phyloP scores from a whole-genome alignment of 2,797 vertebrate species.

The Tragelaphus eurycerus region DNA sequence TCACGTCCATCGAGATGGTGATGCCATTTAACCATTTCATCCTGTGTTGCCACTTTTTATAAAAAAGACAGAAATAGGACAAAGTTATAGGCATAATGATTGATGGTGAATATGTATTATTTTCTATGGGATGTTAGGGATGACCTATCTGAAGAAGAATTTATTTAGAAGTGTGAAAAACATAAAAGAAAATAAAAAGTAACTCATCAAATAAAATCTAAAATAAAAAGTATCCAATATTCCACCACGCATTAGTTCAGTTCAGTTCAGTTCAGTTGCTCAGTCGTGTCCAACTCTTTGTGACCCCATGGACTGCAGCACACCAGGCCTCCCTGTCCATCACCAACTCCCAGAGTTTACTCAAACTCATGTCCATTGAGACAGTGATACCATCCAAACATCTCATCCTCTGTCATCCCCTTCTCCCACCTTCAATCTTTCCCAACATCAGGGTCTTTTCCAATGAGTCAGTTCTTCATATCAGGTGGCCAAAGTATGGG shows the following conservation, averaged over 20 bases:
- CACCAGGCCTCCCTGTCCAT: neutral
- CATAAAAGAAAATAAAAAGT: neutral
- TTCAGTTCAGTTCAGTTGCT: neutral
- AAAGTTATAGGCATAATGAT: neutral
- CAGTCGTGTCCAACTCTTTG: neutral
- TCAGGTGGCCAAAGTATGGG: neutral
- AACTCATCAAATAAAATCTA: neutral
- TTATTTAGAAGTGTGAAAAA: neutral
- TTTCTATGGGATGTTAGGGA: neutral
- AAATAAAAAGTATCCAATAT: neutral
- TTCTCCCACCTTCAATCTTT: accelerated
- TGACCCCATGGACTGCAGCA: neutral
- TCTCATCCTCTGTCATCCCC: neutral
- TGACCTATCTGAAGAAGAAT: neutral
- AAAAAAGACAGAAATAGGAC: neutral
- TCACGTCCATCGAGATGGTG: neutral
- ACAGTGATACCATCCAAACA: neutral
- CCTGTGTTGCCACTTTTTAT: neutral
- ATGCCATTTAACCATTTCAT: neutral
- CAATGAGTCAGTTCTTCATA: neutral
- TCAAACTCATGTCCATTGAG: neutral
- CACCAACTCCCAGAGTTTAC: neutral
- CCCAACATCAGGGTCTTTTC: neutral
- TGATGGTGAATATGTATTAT: neutral
- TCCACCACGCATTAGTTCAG: neutral